Evolutionary conservation across 2,888 invertebrate genomes (phyloP).

Genomic region (Netelia virgata): DNA sequence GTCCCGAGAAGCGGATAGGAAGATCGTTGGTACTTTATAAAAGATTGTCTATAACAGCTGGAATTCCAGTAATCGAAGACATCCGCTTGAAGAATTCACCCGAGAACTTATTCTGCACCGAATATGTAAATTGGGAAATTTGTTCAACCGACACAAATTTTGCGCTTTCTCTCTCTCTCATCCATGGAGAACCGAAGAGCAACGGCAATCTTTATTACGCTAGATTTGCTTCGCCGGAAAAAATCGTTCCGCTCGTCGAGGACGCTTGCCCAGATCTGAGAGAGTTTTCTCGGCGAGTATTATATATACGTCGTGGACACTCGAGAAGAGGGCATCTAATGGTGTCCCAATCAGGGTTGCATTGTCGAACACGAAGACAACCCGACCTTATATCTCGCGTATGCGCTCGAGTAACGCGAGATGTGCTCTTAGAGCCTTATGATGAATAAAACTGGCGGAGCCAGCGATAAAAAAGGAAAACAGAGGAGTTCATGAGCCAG

Average conservation of each 20-base stretch:
- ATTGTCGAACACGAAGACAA: slow-evolving; percentile 49
- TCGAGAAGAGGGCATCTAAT: slow-evolving; percentile 20
- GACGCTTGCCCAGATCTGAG: slow-evolving; percentile 45
- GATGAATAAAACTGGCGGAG: slow-evolving; percentile 20
- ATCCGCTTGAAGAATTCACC: slow-evolving; percentile 41
- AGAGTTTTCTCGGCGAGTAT: slow-evolving; percentile 23
- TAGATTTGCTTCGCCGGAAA: slow-evolving; percentile 55
- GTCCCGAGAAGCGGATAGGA: not conserved
- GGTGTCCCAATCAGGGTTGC: slow-evolving; percentile 56
- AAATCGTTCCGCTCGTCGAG: slow-evolving; percentile 33
- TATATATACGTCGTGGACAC: slow-evolving; percentile 16
- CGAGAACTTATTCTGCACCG: slow-evolving; percentile 22
- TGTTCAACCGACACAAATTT: slow-evolving; percentile 42
- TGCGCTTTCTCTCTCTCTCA: slow-evolving; percentile 8
- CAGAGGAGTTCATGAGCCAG: slow-evolving; percentile 5
- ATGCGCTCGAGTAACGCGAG: not conserved
- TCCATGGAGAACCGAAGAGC: not conserved
- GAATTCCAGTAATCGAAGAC: not conserved
- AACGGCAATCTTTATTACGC: slow-evolving; percentile 57
- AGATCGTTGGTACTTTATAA: not conserved
- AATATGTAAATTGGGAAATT: slow-evolving; percentile 49
- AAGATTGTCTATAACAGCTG: not conserved
- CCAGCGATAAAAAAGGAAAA: slow-evolving; percentile 4
- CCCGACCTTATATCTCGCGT: slow-evolving; percentile 8
- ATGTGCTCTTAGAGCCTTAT: slow-evolving; percentile 4